phyloP scores from a whole-genome alignment of 1,140 invertebrate species.

The Nasonia longicornis region DNA sequence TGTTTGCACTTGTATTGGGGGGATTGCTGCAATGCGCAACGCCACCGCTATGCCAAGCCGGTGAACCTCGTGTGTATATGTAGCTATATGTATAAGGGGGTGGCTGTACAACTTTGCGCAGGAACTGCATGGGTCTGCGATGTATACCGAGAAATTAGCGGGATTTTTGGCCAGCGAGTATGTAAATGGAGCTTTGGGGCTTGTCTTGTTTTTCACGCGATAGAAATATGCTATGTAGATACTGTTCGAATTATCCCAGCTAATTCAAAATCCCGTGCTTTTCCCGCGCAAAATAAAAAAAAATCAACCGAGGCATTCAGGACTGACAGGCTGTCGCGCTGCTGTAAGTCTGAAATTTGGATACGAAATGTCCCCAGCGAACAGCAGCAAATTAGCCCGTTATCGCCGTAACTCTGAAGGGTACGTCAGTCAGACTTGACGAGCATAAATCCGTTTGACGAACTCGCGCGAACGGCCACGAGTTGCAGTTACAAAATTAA shows the following conservation, averaged over 20 bases:
- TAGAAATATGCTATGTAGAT: no score
- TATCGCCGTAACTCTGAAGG: not conserved
- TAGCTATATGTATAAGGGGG: not conserved
- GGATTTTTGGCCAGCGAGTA: not conserved
- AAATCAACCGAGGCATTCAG: no score
- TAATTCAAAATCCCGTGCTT: no score
- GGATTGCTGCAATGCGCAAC: conserved; percentile 58
- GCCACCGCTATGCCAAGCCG: conserved; percentile 37
- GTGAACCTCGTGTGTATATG: conserved; percentile 29
- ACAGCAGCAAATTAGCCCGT: not conserved
- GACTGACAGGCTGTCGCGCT: not conserved
- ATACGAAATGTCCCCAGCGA: not conserved
- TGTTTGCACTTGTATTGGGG: conserved; percentile 11
- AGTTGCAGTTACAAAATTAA: not conserved
- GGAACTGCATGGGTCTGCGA: not conserved
- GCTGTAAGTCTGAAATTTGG: not conserved
- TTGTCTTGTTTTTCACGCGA: not conserved
- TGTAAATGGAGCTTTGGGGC: not conserved
- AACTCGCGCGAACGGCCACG: no score
- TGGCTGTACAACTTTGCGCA: not conserved
- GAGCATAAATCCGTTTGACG: not conserved
- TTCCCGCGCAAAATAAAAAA: no score
- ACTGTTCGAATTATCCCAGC: no score
- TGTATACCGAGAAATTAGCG: not conserved
- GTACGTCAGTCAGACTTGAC: not conserved